Evolutionary conservation across 2,888 invertebrate species (phyloP), one percentile per base, ranked within the genome.

Genomic region (Rhyacophila evoluta): DNA sequence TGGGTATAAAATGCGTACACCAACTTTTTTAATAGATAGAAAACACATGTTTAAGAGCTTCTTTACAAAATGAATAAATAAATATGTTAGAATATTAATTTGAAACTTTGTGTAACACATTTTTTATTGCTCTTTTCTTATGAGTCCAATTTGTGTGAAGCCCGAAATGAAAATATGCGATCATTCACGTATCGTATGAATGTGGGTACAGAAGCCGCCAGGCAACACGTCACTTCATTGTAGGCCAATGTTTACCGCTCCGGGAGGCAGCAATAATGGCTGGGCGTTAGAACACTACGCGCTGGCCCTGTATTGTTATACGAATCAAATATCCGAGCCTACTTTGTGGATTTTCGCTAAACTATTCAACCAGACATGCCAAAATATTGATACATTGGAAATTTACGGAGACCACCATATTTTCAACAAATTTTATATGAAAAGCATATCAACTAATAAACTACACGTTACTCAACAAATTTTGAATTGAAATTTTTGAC

Each of bases 211-310:
- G 12, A 55, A 19, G 55, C 55, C 55, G 5, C 25, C 8, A 19
- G 19, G 55, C 55, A 19, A 55, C 55, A 19, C 55, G 55, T 55
- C 55, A 55, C 55, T 55, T 19, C 55, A 55, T 55, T 55, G 55
- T 55, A 10, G 19, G 55, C 25, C 55, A 55, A 55, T 55, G 55
- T 55, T 55, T 55, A 55, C 55, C 55, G 19, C 55, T 55, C 55
- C 8, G 55, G 55, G 19, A 55, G 6, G 19, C 19, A 55, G 19
- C 25, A 10, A 55, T 19, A 55, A 55, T 25, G 55, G 15, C 55
- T 19, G 8, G 8, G 55, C 55, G 55, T 10, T 8, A 55, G 55
- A 55, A 25, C 19, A 19, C 55, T 19, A 10, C 55, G 15, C 10
- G 55, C 55, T 10, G 55, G 25, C 25, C 25, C 55, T 25, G 25